Base-by-base conservation (phyloP, 2,797 vertebrate genomes). In the Coregonus suidteri region DNA sequence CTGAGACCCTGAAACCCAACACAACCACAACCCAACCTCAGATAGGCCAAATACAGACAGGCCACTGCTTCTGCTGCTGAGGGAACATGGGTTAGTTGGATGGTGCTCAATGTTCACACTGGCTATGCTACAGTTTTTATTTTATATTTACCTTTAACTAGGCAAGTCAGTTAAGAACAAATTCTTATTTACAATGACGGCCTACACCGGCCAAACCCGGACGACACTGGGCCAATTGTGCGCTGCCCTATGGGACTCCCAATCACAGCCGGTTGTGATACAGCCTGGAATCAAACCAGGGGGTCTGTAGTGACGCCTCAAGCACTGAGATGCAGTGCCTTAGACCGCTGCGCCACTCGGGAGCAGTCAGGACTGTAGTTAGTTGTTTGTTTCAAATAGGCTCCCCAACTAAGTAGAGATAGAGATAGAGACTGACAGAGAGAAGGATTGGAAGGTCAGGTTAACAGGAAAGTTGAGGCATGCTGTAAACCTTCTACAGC, bases 1-100 rank as follows among this genome's bases (percentile, higher is more conserved):
- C 85, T 74, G 53, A 75, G 80, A 20, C 20, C 59, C 18, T 16
- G 52, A 54, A 2, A 54, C 15, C 53, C 53, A 54, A 54, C 53
- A 18, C 18, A 59, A 59, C 56, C 56, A 59, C 56, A 59, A 54
- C 53, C 18, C 16, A 18, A 59, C 18, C 56, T 59, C 15, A 18
- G 53, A n/a, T 59, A 5, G 56, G 6, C 18, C 6, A 59, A 18
- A 18, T n/a, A 20, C 18, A 59, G 16, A 18, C 56, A 59, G 15
- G 5, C 53, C 56, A 18, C 56, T n/a, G 1, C 4, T 18, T n/a
- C 6, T n/a, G n/a, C 18, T 59, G 56, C 16, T 20, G 18, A 59
- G 53, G 53, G 53, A 54, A 54, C 14, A 54, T 54, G 16, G 14
- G 15, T n/a, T 59, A n/a, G 56, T 18, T 18, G 56, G 56, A n/a